Base-by-base conservation (phyloP, 1,140 invertebrate species). In the Sarcophaga bullata region DNA sequence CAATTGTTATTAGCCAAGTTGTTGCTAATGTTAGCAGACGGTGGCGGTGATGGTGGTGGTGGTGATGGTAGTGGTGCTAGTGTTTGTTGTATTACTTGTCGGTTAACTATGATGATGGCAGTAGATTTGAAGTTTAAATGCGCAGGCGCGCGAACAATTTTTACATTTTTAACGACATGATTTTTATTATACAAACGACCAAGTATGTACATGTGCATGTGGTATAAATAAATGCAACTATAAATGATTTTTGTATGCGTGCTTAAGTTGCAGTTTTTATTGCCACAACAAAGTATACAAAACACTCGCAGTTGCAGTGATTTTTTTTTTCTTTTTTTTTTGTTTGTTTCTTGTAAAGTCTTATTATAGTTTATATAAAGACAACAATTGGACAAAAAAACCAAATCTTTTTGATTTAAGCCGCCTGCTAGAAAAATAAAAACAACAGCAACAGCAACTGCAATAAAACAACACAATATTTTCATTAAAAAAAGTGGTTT, bases 381-480 rank as follows among this genome's bases (percentile, higher is more conserved):
- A 37, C 25, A 37, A 37, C 25, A 37, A 37, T 37, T 37, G 25
- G 10, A n/a, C n/a, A 58, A 13, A n/a, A 58, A 58, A 68, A 68
- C 7, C 9, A 8, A 25, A 78, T 78, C 75, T 78, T 78, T 78
- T 78, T 78, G 75, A 78, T 78, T 78, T 50, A 78, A 78, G 75
- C 75, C 75, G 75, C 75, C 19, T 1, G 19, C 17, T 10, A 10
- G 8, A 10, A 52, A 52, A 52, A 10, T 52, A 68, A 17, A 19
- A 68, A n/a, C 15, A 58, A 58, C 6, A 58, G 15, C 15, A 58
- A 58, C 54, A 6, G 13, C 15, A 58, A 58, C 54, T 1, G 13
- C 15, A 58, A 6, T 68, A 68, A 68, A 68, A 25, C 17, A 19
- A n/a, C 62, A 19, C 15, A 68, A 68, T n/a, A 25, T 68, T 68